Base-by-base conservation (phyloP, 2,888 invertebrate genomes). In the Sinodicranocentrus sp. region DNA sequence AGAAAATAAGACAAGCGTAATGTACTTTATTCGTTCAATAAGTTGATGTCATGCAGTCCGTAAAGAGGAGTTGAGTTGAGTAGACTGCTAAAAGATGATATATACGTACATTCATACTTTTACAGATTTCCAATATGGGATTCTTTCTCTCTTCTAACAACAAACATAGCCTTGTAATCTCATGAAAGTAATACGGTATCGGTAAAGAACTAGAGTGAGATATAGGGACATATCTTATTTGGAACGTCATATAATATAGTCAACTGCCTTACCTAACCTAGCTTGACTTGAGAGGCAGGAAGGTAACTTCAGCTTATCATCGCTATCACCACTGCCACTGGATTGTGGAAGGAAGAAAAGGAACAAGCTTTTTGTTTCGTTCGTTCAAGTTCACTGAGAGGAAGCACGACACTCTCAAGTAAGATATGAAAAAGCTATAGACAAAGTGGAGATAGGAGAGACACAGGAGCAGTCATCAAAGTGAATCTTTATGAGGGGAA, bases 401-500 rank as follows among this genome's bases (percentile, higher is more conserved):
- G n/a, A n/a, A n/a, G n/a, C n/a, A n/a, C n/a, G n/a, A n/a, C n/a
- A n/a, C n/a, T 15, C 33, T 63, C 48, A 57, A 71, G 39, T 54
- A 80, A 70, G 76, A 73, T 73, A 52, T 75, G 54, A 68, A 63
- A 39, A 33, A 6, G 33, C 10, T 33, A 67, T 70, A 78, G 68
- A 33, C 73, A 57, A 44, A 65, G 75, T 79, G 61, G 33, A 44
- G 83, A 79, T 25, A 83, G 71, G 75, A 79, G 76, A 68, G 83
- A 79, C 15, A 39, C 79, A 85, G 76, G 71, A 79, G 76, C 76
- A 86, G 82, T 75, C 82, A 86, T 82, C 85, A 86, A 86, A 85
- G 85, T 85, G 86, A 86, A 87, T 87, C 87, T 88, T 88, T 88
- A 87, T 86, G 88, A 82, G 86, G 84, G 84, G 87, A 85, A 84